Percentiles rank a stretch among this genome's conserved stretches.
Conservation (phyloP, 2,888 invertebrate genomes). For the Synergus laeviventris region DNA sequence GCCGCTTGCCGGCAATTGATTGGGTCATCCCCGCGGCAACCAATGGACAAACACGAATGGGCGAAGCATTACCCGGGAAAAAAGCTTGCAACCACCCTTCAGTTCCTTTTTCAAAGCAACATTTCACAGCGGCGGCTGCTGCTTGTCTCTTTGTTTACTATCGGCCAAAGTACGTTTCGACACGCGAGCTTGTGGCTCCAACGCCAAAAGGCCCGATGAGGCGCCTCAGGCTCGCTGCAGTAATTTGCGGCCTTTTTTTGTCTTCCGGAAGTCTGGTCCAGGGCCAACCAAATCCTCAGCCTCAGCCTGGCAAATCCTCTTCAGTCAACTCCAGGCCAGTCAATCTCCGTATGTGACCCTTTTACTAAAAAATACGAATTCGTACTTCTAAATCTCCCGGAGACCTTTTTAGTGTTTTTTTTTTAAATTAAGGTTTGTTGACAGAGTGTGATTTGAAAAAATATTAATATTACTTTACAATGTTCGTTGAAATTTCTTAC, state of each 20-base stretch:
- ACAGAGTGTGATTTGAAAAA: background rate
- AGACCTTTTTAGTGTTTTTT: background rate
- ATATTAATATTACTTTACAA: too few relatives aligned
- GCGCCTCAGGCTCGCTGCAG: background rate
- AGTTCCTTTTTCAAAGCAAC: conserved; percentile 41
- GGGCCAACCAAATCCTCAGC: conserved; percentile 19
- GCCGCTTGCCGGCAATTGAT: conserved; percentile 64
- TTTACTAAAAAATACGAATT: background rate
- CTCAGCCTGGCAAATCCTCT: conserved; percentile 28
- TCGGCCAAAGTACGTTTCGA: background rate
- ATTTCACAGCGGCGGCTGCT: background rate
- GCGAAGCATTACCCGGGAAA: conserved; percentile 24
- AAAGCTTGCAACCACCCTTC: conserved; percentile 18
- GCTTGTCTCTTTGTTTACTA: conserved; percentile 18
- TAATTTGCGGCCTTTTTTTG: conserved; percentile 8
- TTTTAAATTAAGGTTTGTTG: background rate
- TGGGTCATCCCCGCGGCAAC: conserved; percentile 74
- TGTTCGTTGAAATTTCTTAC: too few relatives aligned
- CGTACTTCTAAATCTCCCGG: background rate
- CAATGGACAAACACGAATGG: conserved; percentile 69
- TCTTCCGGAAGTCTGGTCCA: conserved; percentile 10
- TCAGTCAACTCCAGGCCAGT: conserved; percentile 55
- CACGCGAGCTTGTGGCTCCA: conserved; percentile 21
- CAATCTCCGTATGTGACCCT: conserved; percentile 61
- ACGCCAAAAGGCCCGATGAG: conserved; percentile 17